A percentile compares a stretch with the other conserved stretches of the same genome.
These are phyloP conservation scores for Oncorhynchus kisutch DNA, from an alignment of 2,113 vertebrate genomes.

Conservation along the genomic window DNA sequence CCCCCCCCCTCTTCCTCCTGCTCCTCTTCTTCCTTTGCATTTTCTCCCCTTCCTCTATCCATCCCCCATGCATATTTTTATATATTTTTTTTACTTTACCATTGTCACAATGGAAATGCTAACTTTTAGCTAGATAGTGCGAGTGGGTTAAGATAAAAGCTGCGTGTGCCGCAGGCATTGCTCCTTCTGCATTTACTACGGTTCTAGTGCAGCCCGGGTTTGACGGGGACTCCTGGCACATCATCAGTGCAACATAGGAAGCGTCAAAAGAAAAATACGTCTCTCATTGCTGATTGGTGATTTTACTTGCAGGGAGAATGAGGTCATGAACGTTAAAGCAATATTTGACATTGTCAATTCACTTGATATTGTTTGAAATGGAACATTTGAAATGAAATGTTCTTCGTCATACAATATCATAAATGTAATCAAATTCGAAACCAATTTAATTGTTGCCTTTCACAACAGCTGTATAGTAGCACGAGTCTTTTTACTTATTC, in stretches of 20 bases:
- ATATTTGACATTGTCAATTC: no score
- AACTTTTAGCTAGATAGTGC: conserved; percentile 90
- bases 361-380: no score
- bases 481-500: conserved; percentile 44
- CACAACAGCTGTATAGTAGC: conserved; percentile 34
- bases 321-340: no score
- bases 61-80: conserved; percentile 22
- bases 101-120: conserved; percentile 94
- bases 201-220: conserved; percentile 59
- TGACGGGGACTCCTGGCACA: conserved; percentile 67
- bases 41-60: conserved; percentile 24
- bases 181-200: conserved; percentile 66
- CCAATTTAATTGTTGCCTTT: conserved; percentile 16
- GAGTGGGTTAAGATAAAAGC: conserved; percentile 83
- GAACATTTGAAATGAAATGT: no score
- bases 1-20: conserved; percentile 61
- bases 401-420: neutral
- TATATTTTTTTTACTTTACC: conserved; percentile 76
- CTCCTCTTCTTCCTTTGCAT: conserved; percentile 77
- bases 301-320: conserved; percentile 39
- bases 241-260: neutral
- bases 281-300: conserved; percentile 46
- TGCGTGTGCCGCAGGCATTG: conserved; percentile 63
- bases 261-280: neutral
- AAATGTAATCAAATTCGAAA: conserved; percentile 34